These are phyloP conservation scores for Oreochromis mossambicus DNA, from an alignment of 2,797 vertebrate genomes.

Conservation along the genomic window DNA sequence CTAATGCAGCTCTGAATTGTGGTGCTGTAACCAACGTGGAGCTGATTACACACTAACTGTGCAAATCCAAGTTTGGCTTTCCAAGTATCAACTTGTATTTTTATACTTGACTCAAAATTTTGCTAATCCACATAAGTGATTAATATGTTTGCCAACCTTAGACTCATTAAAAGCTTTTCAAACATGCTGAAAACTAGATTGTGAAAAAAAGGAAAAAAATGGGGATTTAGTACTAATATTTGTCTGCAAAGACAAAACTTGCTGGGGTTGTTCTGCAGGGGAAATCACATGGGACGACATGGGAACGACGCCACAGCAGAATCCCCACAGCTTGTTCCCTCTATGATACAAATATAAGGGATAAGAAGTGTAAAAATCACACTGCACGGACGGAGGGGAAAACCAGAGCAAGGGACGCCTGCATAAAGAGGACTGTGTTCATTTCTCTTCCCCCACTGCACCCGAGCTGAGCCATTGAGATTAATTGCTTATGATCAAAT, in stretches of 20 bases:
- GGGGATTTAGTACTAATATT: not conserved
- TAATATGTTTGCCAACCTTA: not conserved
- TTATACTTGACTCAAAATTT: not conserved
- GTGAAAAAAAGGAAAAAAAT: not conserved
- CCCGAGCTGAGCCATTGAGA: slow-evolving; percentile 68
- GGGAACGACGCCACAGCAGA: not conserved
- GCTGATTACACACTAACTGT: not conserved
- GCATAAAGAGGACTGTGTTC: slow-evolving; percentile 25
- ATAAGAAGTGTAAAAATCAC: not conserved
- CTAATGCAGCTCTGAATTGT: not conserved
- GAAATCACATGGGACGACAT: not conserved
- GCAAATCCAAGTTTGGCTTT: not conserved
- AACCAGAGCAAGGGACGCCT: slow-evolving; percentile 10
- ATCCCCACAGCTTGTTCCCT: not conserved
- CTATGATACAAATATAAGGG: not conserved
- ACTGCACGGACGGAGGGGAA: slow-evolving; percentile 4
- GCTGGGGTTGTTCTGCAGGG: not conserved
- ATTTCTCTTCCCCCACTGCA: slow-evolving; percentile 39
- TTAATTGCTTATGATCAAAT: slow-evolving; percentile 81
- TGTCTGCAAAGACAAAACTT: not conserved
- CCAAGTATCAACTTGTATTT: not conserved
- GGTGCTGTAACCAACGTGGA: not conserved
- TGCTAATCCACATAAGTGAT: not conserved
- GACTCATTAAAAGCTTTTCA: not conserved
- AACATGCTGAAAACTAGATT: not conserved